Percentiles rank a stretch among this genome's conserved stretches.
Evolutionary conservation across 2,113 vertebrate species (phyloP).

Genomic region (Clarias macrocephalus): DNA sequence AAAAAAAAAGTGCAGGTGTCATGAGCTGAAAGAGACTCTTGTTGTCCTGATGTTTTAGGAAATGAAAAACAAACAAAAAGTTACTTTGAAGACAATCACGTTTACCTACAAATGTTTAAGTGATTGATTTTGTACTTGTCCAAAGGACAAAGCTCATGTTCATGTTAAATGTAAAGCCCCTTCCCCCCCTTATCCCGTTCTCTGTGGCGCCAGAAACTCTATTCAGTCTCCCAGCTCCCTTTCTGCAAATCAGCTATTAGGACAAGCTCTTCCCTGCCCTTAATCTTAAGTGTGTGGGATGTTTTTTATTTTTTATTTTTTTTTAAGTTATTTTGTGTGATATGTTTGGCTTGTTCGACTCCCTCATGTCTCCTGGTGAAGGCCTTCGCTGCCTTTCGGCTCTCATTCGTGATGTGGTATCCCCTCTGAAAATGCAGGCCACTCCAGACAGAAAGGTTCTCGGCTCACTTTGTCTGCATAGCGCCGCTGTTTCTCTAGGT

Average conservation of each 20-base stretch:
- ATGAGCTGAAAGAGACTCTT: conserved; percentile 62
- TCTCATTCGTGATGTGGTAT: conserved; percentile 49
- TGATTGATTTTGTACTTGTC: conserved; percentile 76
- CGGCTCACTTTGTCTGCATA: conserved; percentile 31
- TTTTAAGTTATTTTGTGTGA: conserved; percentile 59
- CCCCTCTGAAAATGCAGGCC: conserved; percentile 64
- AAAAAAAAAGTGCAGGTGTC: conserved; percentile 60
- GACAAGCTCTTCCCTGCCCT: conserved; percentile 60
- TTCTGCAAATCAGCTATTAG: conserved; percentile 36
- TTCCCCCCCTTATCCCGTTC: conserved; percentile 55
- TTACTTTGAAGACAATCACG: conserved; percentile 91
- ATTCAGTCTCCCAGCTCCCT: conserved; percentile 55
- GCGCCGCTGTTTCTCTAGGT: neutral
- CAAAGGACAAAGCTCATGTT: conserved; percentile 71
- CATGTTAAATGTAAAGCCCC: conserved; percentile 59
- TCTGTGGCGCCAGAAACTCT: conserved; percentile 53
- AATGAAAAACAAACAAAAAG: conserved; percentile 64
- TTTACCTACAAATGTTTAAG: conserved; percentile 77
- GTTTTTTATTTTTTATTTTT: conserved; percentile 45
- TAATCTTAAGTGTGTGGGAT: conserved; percentile 77
- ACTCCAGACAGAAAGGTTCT: conserved; percentile 57
- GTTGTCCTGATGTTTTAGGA: conserved; percentile 70
- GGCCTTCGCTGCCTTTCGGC: conserved; percentile 81
- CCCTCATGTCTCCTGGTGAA: conserved; percentile 77
- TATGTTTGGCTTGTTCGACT: conserved; percentile 75